A percentile compares a stretch with the other conserved stretches of the same genome.
Evolutionary conservation across 2,113 vertebrate genomes (phyloP).

Genomic region (Irena cyanogastra): DNA sequence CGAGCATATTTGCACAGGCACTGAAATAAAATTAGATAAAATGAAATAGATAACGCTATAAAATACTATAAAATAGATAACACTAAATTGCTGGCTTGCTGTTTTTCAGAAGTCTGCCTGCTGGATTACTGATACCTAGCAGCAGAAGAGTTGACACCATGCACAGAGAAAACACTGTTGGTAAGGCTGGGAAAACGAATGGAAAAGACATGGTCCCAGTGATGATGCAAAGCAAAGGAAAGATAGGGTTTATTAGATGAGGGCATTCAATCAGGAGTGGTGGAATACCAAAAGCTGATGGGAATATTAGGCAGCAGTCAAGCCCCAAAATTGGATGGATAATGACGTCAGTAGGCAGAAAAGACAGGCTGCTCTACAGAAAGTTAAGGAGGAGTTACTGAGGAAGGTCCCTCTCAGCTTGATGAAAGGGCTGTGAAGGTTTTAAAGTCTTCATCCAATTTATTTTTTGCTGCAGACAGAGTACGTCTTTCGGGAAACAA

Average conservation of each 20-base stretch:
- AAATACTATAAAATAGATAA: no score
- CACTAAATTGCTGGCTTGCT: neutral
- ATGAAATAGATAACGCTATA: no score
- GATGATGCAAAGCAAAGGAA: neutral
- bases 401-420: neutral
- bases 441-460: neutral
- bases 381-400: neutral
- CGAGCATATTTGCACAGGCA: neutral
- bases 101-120: neutral
- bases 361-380: neutral
- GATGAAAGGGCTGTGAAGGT: neutral
- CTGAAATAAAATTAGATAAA: neutral
- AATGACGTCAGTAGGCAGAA: rapidly evolving
- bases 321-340: neutral
- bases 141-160: neutral
- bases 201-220: neutral
- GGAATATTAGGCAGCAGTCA: neutral
- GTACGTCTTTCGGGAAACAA: conserved; percentile 1
- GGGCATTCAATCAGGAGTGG: neutral
- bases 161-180: neutral
- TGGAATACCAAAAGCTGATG: neutral
- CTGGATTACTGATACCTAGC: neutral
- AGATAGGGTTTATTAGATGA: neutral
- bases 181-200: neutral
- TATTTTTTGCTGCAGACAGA: neutral